Evolutionary conservation across 2,113 vertebrate genomes (phyloP).

Genomic region (Upupa epops): DNA sequence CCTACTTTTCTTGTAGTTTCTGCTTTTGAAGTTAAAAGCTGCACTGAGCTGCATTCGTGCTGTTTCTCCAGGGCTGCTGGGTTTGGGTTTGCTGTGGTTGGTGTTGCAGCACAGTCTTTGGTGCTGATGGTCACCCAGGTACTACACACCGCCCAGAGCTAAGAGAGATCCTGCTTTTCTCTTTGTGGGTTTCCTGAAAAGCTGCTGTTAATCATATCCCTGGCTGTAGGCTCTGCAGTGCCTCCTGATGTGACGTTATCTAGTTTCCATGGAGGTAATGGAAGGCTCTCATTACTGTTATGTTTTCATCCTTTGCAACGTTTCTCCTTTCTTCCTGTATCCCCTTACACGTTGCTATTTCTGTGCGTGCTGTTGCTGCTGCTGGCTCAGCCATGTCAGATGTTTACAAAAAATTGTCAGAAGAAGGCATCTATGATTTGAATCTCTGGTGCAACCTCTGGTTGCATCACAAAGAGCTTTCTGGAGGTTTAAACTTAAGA

Average conservation of each 20-base stretch:
- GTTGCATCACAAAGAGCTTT: background rate
- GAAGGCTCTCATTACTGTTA: conserved; percentile 4
- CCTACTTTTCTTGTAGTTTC: background rate
- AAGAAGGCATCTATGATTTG: background rate
- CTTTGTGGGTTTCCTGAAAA: background rate
- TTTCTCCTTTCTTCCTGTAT: background rate
- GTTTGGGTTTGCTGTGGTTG: background rate
- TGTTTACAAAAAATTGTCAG: background rate
- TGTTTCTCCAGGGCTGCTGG: background rate
- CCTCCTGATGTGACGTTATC: background rate
- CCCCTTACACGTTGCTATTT: conserved; percentile 15
- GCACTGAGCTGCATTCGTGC: background rate
- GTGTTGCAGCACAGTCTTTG: background rate
- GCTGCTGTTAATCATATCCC: background rate
- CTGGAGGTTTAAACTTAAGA: background rate
- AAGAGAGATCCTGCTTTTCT: background rate
- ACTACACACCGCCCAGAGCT: background rate
- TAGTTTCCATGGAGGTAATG: conserved; percentile 11
- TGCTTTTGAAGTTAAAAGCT: background rate
- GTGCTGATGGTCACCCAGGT: background rate
- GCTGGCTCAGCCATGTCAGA: background rate
- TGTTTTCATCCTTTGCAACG: background rate
- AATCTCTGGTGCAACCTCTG: background rate
- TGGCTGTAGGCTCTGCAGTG: background rate
- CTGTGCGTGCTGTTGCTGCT: background rate